Conservation (phyloP, 1,140 invertebrate species). For the Brachionus sp. region DNA sequence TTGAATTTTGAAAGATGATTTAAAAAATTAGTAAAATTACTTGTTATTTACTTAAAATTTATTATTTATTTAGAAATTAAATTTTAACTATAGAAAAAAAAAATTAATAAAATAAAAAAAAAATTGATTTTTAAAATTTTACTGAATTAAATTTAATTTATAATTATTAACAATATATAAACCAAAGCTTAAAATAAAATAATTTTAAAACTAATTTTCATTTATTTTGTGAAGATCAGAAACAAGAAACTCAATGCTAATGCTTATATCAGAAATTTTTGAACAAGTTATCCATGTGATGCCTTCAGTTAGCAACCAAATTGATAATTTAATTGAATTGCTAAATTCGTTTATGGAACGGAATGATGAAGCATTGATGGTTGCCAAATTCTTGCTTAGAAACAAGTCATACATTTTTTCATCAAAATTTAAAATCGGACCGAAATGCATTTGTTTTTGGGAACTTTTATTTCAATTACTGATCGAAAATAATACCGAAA, state of each 20-base stretch:
- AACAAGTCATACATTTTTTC: neutral
- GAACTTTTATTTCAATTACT: neutral
- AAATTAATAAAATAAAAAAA: no score
- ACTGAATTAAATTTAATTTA: no score
- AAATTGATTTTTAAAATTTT: no score
- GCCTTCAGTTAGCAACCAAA: neutral
- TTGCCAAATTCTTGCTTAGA: slow-evolving; percentile 6
- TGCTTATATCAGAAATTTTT: neutral
- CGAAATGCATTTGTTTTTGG: neutral
- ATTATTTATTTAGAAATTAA: no score
- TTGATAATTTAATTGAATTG: neutral
- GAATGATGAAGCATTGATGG: neutral
- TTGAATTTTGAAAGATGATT: no score
- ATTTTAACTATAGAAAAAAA: no score
- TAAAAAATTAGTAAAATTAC: no score
- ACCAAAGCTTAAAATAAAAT: no score
- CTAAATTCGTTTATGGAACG: neutral
- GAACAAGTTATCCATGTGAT: neutral
- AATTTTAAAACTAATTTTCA: neutral
- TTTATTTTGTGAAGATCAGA: neutral
- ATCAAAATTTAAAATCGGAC: neutral
- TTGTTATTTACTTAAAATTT: no score
- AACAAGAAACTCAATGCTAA: neutral
- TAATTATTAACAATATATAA: no score
- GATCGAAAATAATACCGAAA: neutral